phyloP scores from a whole-genome alignment of 2,113 vertebrate species.

The Poecile atricapillus region DNA sequence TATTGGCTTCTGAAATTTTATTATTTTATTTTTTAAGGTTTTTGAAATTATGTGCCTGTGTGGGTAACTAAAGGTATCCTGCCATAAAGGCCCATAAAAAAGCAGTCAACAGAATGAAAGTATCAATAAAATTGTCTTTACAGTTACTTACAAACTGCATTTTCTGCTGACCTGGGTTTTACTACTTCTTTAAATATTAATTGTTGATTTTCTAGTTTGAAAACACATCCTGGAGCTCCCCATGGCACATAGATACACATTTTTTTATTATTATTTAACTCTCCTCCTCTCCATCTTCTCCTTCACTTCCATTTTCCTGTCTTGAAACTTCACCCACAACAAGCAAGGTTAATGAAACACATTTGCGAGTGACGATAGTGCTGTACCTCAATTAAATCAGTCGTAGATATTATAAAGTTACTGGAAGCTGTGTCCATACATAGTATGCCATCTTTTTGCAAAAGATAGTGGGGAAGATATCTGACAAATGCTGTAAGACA shows the following conservation, averaged over 20 bases:
- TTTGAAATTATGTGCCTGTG: constrained; percentile 43
- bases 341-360: background rate
- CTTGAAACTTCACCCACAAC: background rate
- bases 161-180: constrained; percentile 65
- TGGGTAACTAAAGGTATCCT: constrained; percentile 29
- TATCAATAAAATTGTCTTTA: constrained; percentile 52
- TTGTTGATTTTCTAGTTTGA: constrained; percentile 49
- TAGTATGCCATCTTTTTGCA: background rate
- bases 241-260: background rate
- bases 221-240: background rate
- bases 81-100: constrained; percentile 62
- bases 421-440: background rate
- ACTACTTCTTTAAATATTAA: constrained; percentile 73
- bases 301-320: background rate
- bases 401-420: background rate
- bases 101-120: constrained; percentile 48
- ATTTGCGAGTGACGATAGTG: background rate
- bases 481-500: background rate
- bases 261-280: background rate
- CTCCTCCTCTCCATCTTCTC: background rate
- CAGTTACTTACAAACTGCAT: constrained; percentile 27
- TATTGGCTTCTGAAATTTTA: constrained; percentile 21
- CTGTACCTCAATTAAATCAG: background rate
- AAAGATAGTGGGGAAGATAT: background rate
- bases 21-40: background rate